These are phyloP conservation scores for Rallus crepitans DNA, from an alignment of 2,797 vertebrate genomes.

Conservation along the genomic window DNA sequence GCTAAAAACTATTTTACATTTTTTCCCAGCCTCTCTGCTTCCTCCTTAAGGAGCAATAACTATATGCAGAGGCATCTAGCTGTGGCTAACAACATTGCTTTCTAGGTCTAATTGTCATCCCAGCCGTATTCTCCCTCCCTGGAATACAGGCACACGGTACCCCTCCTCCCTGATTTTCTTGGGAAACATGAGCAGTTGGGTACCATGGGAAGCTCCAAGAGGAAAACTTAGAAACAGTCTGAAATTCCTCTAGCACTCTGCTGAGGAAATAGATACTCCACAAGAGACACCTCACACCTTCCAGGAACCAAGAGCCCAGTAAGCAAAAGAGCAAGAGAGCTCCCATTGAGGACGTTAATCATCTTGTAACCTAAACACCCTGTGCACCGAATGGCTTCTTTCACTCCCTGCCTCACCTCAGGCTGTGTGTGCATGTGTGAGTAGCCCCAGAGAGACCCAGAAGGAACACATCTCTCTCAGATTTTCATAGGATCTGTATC, in stretches of 20 bases:
- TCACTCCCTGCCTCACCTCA: neutral
- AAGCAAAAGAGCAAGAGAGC: neutral
- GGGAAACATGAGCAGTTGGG: slow-evolving; percentile 10
- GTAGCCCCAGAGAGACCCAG: neutral
- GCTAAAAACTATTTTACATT: neutral
- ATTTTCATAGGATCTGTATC: neutral
- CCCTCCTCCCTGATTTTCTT: neutral
- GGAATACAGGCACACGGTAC: neutral
- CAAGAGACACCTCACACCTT: neutral
- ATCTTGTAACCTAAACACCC: neutral
- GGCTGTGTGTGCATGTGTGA: neutral
- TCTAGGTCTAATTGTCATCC: neutral
- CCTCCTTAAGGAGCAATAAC: neutral
- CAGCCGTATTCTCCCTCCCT: neutral
- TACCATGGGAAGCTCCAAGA: slow-evolving; percentile 28
- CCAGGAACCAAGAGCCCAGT: neutral
- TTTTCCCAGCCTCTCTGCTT: slow-evolving; percentile 18
- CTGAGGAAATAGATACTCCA: slow-evolving; percentile 25
- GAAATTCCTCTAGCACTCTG: slow-evolving; percentile 10
- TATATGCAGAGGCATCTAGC: neutral
- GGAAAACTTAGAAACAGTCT: slow-evolving; percentile 22
- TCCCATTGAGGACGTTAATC: neutral
- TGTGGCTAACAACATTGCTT: neutral
- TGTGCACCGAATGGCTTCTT: neutral
- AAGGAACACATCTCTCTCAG: neutral